These are phyloP conservation scores for Lumbricus terrestris DNA, from an alignment of 2,888 invertebrate genomes.

Conservation along the genomic window DNA sequence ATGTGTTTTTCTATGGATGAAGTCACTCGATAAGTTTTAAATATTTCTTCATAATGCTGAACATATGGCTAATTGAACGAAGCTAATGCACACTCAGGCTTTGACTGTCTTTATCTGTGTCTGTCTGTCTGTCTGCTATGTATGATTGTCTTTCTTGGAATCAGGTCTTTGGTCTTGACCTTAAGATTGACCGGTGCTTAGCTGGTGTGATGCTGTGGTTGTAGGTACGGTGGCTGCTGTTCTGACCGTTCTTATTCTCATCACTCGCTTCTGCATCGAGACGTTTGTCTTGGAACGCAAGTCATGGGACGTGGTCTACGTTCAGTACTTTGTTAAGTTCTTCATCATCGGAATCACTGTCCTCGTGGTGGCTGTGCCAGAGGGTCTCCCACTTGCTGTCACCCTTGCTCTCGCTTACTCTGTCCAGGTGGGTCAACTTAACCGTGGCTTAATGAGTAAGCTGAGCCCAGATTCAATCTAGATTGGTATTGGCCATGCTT, in stretches of 20 bases:
- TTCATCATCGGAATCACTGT: conserved; percentile 99
- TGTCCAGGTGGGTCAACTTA: conserved; percentile 76
- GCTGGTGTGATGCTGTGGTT: not conserved
- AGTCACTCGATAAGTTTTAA: too few species aligned
- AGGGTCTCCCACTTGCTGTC: conserved; percentile 96
- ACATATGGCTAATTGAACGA: too few species aligned
- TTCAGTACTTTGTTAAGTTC: conserved; percentile 90
- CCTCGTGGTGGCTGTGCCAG: conserved; percentile 97
- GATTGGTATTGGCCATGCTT: too few species aligned
- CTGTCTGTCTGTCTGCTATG: not conserved
- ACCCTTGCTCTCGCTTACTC: conserved; percentile 99
- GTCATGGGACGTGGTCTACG: conserved; percentile 64
- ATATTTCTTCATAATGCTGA: too few species aligned
- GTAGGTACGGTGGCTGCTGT: conserved; percentile 87
- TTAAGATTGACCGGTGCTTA: not conserved
- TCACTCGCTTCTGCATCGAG: conserved; percentile 88
- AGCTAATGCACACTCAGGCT: not conserved
- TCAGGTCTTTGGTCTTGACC: not conserved
- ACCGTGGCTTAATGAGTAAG: too few species aligned
- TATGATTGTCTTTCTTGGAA: not conserved
- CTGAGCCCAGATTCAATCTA: too few species aligned
- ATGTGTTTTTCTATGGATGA: too few species aligned
- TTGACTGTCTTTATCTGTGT: too few species aligned
- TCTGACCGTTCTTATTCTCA: conserved; percentile 91
- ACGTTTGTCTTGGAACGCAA: conserved; percentile 77